Evolutionary conservation across 2,113 vertebrate species (phyloP).

Genomic region (Miniopterus natalensis): DNA sequence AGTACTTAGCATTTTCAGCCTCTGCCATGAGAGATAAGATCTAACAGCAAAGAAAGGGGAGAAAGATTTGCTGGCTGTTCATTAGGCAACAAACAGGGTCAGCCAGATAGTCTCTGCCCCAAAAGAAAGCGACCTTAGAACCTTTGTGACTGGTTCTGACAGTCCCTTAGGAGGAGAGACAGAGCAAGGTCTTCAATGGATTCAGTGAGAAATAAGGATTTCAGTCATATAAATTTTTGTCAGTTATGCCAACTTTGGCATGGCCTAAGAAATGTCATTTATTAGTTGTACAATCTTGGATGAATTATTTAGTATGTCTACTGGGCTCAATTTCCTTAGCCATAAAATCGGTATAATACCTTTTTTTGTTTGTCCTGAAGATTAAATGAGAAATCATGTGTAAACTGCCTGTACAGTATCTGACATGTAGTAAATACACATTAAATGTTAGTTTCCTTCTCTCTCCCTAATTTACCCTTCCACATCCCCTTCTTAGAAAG

Average conservation of each 20-base stretch:
- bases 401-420: neutral
- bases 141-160: neutral
- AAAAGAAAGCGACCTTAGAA: neutral
- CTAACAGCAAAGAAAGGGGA: neutral
- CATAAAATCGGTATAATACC: neutral
- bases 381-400: neutral
- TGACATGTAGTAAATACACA: neutral
- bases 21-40: neutral
- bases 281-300: neutral
- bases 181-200: neutral
- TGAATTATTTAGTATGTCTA: conserved; percentile 1
- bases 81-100: neutral
- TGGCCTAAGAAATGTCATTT: neutral
- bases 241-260: neutral
- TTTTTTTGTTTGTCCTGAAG: neutral
- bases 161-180: neutral
- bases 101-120: neutral
- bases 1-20: neutral
- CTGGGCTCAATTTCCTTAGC: neutral
- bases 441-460: neutral
- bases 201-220: neutral
- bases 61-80: neutral
- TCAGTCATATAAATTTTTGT: neutral
- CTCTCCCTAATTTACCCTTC: neutral
- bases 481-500: neutral